Conservation (phyloP, 2,113 vertebrate genomes). For the Heterotis niloticus region DNA sequence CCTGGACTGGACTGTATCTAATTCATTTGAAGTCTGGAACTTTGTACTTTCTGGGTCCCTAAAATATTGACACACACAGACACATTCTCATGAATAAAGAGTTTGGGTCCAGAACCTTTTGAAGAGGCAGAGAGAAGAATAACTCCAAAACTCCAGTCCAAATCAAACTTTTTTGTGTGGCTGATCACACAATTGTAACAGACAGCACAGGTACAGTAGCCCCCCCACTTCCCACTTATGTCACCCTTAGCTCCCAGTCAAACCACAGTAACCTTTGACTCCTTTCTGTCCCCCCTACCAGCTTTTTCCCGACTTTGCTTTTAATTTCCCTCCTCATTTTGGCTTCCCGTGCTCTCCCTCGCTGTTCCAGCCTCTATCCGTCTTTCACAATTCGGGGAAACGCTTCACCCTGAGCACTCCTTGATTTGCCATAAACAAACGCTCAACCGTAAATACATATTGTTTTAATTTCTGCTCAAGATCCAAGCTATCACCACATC, state of each 20-base stretch:
- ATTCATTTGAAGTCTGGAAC: no score
- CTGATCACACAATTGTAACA: no score
- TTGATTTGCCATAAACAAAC: slow-evolving; percentile 2
- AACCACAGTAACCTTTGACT: background rate
- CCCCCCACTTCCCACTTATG: no score
- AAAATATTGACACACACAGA: no score
- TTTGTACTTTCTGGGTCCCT: no score
- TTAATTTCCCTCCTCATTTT: background rate
- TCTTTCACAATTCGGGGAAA: background rate
- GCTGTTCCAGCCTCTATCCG: background rate
- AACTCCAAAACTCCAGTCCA: no score
- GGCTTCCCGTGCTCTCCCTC: background rate
- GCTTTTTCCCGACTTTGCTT: background rate
- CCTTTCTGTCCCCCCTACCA: background rate
- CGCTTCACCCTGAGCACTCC: background rate
- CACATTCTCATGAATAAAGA: no score
- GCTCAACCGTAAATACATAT: background rate
- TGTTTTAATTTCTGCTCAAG: background rate
- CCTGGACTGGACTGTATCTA: no score
- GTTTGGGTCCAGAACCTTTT: no score
- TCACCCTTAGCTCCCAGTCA: background rate
- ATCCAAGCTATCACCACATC: background rate
- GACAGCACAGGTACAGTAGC: background rate
- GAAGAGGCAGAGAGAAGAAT: no score
- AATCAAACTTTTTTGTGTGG: no score